These are phyloP conservation scores for Orius insidiosus DNA, from an alignment of 1,140 invertebrate genomes.

Conservation along the genomic window DNA sequence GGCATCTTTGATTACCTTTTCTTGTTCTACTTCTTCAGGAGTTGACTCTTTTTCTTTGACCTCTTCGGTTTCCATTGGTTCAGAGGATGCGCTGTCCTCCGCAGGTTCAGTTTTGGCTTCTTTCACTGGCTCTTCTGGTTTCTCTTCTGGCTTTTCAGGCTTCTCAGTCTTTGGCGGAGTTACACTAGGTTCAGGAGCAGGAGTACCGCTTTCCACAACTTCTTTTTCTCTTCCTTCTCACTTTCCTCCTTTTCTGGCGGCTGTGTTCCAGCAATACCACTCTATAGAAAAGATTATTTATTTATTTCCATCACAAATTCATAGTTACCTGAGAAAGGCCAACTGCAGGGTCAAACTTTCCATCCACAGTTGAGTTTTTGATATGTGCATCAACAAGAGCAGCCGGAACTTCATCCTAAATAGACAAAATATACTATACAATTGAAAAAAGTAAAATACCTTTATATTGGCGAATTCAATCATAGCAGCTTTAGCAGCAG, in stretches of 20 bases:
- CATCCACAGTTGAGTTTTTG: constrained; percentile 60
- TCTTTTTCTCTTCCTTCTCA: constrained; percentile 27
- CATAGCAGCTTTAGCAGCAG: constrained; percentile 95
- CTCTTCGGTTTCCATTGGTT: constrained; percentile 26
- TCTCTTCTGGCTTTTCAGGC: constrained; percentile 22
- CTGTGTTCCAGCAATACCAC: constrained; percentile 77
- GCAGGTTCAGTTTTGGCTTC: constrained; percentile 22
- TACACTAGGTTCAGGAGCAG: constrained; percentile 73
- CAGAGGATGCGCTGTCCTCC: constrained; percentile 11
- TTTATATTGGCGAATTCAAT: constrained; percentile 84
- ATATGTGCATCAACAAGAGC: constrained; percentile 89
- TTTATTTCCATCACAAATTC: no score
- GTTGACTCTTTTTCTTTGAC: constrained; percentile 24
- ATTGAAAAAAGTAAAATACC: constrained; percentile 24
- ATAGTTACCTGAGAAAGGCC: constrained; percentile 42
- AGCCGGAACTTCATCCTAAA: constrained; percentile 90
- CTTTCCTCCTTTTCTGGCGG: constrained; percentile 44
- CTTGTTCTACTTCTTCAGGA: constrained; percentile 21
- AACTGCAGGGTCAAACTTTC: constrained; percentile 64
- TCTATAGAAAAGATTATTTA: constrained; percentile 30
- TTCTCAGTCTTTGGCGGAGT: constrained; percentile 26
- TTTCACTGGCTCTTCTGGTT: constrained; percentile 23
- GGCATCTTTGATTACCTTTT: constrained; percentile 50
- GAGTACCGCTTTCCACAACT: constrained; percentile 26
- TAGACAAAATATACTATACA: no score